Evolutionary conservation across 37 sponge, comb jelly and placozoan species (phyloP), one percentile per base, ranked within the genome.

Genomic region (Cladorhizidae sp.): DNA sequence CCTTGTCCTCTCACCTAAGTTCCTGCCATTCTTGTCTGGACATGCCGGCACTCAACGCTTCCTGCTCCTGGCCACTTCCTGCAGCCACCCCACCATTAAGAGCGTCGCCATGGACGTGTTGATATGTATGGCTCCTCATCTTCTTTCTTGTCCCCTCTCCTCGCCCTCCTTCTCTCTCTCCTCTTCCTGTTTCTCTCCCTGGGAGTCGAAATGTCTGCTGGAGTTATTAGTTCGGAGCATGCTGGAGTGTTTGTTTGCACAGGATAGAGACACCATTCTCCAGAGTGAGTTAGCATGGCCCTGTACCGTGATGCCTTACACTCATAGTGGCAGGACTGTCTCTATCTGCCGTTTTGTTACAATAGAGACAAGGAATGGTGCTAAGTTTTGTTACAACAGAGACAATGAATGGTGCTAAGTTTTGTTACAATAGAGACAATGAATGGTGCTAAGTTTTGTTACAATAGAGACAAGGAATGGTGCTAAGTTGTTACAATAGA

Each of bases 211-310:
- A 26, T 51, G 3, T 51, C 67, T 28, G 15, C 45, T 29, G 11
- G 64, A 83, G 2, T 43, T 87, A 6, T 28, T 87, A 7, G 20
- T 87, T 38, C 17, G 26, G 2, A 39, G 57, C 17, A 39, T 87
- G 17, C 75, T 80, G 50, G 57, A 74, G 31, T 80, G 80, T 52
- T 25, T 87, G 3, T 43, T 80, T 32, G 80, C 76, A 21, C 36
- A 40, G 35, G 87, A 87, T 33, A 73, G 70, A 23, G 26, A 23
- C 6, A 37, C 65, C 14, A 67, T 74, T 23, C 14, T 79, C 0
- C 43, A 76, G 74, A 81, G 87, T 80, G 33, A 29, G 17, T 61
- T n/a, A n/a, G n/a, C n/a, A n/a, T n/a, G n/a, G n/a, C n/a, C n/a
- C n/a, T n/a, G n/a, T n/a, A n/a, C n/a, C n/a, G n/a, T n/a, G n/a